Conservation (phyloP, 2,113 vertebrate genomes). For the Neopipo cinnamomea region DNA sequence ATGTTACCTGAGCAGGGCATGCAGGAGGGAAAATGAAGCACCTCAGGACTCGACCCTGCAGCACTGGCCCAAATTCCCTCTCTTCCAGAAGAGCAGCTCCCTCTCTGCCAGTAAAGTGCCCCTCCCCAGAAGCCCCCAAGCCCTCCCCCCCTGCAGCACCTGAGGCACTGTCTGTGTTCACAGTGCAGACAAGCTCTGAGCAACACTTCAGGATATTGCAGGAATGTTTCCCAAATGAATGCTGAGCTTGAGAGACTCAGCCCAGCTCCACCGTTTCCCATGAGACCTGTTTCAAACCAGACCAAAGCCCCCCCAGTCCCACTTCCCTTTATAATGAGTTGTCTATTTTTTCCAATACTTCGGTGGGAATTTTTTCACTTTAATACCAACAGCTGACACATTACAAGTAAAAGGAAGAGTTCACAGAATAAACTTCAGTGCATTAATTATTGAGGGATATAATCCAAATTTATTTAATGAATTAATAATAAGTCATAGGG, state of each 20-base stretch:
- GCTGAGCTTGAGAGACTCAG: background rate
- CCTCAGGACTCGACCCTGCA: background rate
- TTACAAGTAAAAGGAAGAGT: slow-evolving; percentile 53
- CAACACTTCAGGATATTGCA: background rate
- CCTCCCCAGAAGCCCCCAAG: background rate
- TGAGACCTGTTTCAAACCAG: background rate
- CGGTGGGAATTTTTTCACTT: background rate
- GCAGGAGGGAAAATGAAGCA: background rate
- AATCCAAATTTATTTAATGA: slow-evolving; percentile 88
- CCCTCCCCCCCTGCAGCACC: background rate
- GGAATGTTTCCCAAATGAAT: background rate
- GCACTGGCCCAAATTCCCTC: accelerated
- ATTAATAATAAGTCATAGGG: slow-evolving; percentile 86
- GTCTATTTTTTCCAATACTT: background rate
- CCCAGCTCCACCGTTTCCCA: background rate
- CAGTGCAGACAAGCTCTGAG: accelerated
- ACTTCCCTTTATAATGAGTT: background rate
- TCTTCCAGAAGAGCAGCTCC: background rate
- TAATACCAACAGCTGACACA: slow-evolving; percentile 9
- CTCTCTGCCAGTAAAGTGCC: background rate
- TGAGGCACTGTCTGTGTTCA: accelerated
- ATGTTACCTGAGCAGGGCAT: accelerated
- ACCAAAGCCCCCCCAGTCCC: background rate
- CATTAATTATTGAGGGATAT: slow-evolving; percentile 86
- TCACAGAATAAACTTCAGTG: slow-evolving; percentile 51